Evolutionary conservation across 2,888 invertebrate genomes (phyloP).

Genomic region (Kryphioiulus occultus): DNA sequence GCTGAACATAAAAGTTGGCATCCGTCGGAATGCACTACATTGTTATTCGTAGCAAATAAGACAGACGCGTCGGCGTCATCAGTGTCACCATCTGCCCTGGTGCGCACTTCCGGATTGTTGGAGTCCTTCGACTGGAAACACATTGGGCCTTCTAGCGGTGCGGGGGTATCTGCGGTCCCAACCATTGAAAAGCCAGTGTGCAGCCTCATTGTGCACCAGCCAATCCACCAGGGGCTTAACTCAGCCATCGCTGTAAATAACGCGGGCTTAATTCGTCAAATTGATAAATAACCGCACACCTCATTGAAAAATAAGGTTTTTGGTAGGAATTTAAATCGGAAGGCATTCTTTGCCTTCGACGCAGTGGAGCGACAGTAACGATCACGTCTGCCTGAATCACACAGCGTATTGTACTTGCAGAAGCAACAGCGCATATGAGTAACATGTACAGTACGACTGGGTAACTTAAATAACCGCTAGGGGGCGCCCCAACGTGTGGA

Average conservation of each 20-base stretch:
- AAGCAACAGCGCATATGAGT: background rate
- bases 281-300: slow-evolving; percentile 32
- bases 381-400: background rate
- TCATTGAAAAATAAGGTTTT: slow-evolving; percentile 34
- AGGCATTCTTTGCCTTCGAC: background rate
- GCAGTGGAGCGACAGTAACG: background rate
- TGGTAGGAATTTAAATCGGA: background rate
- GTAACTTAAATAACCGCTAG: no score
- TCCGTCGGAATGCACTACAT: background rate
- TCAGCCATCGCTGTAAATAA: background rate
- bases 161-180: background rate
- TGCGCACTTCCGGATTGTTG: slow-evolving; percentile 42
- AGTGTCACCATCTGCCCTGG: slow-evolving; percentile 21
- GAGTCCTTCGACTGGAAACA: slow-evolving; percentile 32
- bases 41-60: slow-evolving; percentile 37
- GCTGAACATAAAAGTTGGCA: slow-evolving; percentile 26
- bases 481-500: no score
- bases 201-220: no score
- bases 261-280: slow-evolving; percentile 35
- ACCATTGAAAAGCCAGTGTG: background rate
- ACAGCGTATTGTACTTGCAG: background rate
- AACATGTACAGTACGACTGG: no score
- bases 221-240: background rate
- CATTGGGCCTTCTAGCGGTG: background rate
- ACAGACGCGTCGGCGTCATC: slow-evolving; percentile 43